phyloP scores from a whole-genome alignment of 2,797 vertebrate species.

The Cichlasoma orientale region DNA sequence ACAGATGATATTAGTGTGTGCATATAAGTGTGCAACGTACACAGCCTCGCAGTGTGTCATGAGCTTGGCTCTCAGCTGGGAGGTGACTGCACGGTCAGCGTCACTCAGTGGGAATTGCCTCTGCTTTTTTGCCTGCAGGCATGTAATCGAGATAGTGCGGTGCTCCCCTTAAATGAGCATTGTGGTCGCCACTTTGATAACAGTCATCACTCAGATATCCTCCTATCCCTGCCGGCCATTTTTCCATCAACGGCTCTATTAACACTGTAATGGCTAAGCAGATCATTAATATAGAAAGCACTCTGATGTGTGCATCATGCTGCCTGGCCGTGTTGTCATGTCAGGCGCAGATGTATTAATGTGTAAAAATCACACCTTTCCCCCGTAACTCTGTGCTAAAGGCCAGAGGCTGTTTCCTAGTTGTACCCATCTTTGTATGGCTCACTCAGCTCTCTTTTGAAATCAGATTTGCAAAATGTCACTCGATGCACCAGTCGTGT shows the following conservation, averaged over 20 bases:
- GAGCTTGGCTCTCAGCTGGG: slow-evolving; percentile 1
- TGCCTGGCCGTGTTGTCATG: neutral
- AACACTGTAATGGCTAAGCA: neutral
- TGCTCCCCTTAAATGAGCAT: slow-evolving; percentile 12
- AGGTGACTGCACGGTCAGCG: slow-evolving; percentile 40
- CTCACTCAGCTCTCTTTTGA: neutral
- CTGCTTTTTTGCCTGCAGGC: slow-evolving; percentile 35
- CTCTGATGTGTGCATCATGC: slow-evolving; percentile 14
- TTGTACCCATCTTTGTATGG: neutral
- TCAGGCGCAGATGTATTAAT: slow-evolving; percentile 11
- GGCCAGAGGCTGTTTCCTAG: neutral
- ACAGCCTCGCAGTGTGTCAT: neutral
- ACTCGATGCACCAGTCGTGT: slow-evolving; percentile 7
- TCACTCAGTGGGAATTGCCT: slow-evolving; percentile 30
- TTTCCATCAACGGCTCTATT: slow-evolving; percentile 38
- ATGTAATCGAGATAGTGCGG: slow-evolving; percentile 27
- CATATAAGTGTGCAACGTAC: neutral
- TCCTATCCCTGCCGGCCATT: slow-evolving; percentile 17
- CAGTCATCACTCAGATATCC: slow-evolving; percentile 39
- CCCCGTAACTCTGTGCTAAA: neutral
- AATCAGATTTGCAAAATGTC: slow-evolving; percentile 30
- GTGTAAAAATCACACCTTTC: neutral
- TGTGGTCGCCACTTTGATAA: slow-evolving; percentile 28
- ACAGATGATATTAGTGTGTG: neutral
- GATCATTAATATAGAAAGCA: neutral